These are phyloP conservation scores for Baryphthengus martii DNA, from an alignment of 2,113 vertebrate species.

Conservation along the genomic window DNA sequence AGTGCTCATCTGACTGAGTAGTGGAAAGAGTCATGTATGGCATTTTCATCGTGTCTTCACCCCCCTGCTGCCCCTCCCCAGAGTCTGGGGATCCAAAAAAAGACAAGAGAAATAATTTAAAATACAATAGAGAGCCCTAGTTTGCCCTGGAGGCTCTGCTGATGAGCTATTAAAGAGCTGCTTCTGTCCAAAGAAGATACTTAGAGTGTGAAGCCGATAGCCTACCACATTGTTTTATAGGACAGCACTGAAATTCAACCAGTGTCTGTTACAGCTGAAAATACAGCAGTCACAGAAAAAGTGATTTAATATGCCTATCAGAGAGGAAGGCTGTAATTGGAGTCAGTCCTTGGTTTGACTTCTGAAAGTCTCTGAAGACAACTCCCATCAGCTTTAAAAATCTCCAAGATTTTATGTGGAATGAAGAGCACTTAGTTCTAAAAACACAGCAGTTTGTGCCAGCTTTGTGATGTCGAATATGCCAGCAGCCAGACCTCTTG, in stretches of 20 bases:
- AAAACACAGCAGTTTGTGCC: background rate
- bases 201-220: background rate
- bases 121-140: slow-evolving; percentile 30
- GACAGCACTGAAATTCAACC: slow-evolving; percentile 17
- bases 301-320: slow-evolving; percentile 36
- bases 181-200: slow-evolving; percentile 30
- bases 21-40: slow-evolving; percentile 50
- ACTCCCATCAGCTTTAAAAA: background rate
- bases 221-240: background rate
- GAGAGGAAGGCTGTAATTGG: background rate
- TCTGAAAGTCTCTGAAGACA: background rate
- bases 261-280: slow-evolving; percentile 27
- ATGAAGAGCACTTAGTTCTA: background rate
- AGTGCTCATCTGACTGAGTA: slow-evolving; percentile 31
- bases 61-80: background rate
- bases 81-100: slow-evolving; percentile 13
- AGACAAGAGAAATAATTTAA: slow-evolving; percentile 35
- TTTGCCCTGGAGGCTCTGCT: slow-evolving; percentile 31
- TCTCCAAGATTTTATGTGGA: background rate
- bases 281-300: slow-evolving; percentile 30
- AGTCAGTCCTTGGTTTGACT: slow-evolving; percentile 15
- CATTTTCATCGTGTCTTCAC: slow-evolving; percentile 42
- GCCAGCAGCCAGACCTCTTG: background rate
- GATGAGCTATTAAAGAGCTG: slow-evolving; percentile 35
- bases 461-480: background rate